Conservation (phyloP, 1,140 invertebrate genomes). For the Hirudo medicinalis region DNA sequence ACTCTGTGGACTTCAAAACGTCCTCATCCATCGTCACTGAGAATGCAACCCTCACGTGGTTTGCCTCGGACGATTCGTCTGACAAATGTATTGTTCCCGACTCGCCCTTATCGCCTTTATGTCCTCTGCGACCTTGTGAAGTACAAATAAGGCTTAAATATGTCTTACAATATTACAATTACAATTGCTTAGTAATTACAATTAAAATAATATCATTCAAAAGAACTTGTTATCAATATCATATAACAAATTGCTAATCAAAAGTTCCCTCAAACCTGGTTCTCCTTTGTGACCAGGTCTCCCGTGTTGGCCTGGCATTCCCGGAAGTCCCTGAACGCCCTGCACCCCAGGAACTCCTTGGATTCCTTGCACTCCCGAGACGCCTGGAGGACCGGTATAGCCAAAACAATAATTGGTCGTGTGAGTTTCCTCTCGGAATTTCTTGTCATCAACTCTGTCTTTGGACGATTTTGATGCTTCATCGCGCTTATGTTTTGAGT, state of each 20-base stretch:
- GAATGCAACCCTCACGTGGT: conserved; percentile 16
- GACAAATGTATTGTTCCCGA: neutral
- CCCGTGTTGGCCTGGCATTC: neutral
- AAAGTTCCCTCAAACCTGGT: neutral
- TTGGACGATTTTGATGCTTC: too few species aligned
- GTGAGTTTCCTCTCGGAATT: too few species aligned
- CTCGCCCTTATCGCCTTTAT: conserved; percentile 17
- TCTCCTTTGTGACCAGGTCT: conserved; percentile 11
- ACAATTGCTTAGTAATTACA: neutral
- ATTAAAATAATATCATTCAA: too few species aligned
- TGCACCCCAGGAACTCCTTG: conserved; percentile 2
- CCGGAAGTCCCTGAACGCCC: neutral
- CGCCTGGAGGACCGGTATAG: neutral
- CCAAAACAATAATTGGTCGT: neutral
- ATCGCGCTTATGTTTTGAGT: too few species aligned
- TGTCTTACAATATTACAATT: neutral
- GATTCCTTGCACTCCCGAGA: neutral
- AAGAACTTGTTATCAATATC: too few species aligned
- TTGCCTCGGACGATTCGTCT: neutral
- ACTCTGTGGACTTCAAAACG: conserved; percentile 11
- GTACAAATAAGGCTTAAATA: neutral
- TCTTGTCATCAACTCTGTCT: too few species aligned
- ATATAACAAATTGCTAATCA: neutral
- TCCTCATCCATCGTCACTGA: conserved; percentile 20
- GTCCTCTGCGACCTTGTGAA: conserved; percentile 7